These are phyloP conservation scores for Petrolisthes manimaculis DNA, from an alignment of 2,888 invertebrate genomes.

Conservation along the genomic window DNA sequence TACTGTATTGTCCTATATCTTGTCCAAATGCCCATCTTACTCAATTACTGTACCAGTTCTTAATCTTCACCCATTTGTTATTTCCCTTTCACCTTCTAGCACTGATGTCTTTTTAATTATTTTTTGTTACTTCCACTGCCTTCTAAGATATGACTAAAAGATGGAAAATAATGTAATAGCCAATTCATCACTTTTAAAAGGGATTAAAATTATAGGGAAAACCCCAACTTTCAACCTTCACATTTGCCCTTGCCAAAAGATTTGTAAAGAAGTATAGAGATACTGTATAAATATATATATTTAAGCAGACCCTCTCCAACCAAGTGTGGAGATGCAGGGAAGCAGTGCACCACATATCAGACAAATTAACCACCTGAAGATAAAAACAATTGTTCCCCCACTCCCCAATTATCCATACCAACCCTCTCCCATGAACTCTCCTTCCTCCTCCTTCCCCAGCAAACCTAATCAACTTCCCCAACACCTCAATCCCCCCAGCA, in stretches of 20 bases:
- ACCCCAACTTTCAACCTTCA: no score
- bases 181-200: no score
- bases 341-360: conserved; percentile 54
- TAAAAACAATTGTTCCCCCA: conserved; percentile 36
- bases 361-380: conserved; percentile 3
- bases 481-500: neutral
- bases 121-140: conserved; percentile 12
- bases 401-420: neutral
- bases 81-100: neutral
- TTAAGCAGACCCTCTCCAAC: no score
- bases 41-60: neutral
- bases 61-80: neutral
- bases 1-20: no score
- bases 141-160: neutral
- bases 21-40: no score
- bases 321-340: conserved; percentile 15
- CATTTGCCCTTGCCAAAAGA: no score
- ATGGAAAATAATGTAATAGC: no score
- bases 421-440: neutral
- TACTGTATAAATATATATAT: no score
- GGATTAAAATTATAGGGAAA: no score
- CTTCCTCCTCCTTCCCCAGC: conserved; percentile 5
- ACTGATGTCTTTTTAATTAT: neutral
- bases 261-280: no score
- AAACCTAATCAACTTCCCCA: neutral